Percentiles rank a stretch among this genome's conserved stretches.
phyloP scores from a whole-genome alignment of 92 coral and sea anemone genomes.

The Bergia sp. region DNA sequence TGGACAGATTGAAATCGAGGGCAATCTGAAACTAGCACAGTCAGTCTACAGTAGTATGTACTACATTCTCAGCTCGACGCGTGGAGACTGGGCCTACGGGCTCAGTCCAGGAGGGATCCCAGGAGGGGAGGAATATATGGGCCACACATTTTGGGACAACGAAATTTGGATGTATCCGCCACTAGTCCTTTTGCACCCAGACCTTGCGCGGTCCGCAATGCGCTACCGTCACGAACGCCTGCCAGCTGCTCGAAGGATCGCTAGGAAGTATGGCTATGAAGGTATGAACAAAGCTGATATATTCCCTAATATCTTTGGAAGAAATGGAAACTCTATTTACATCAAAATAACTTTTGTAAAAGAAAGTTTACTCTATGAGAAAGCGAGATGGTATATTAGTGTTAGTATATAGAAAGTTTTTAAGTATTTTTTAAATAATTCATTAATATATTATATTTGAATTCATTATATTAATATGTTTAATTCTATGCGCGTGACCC shows the following conservation, averaged over 20 bases:
- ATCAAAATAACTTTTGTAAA: background rate
- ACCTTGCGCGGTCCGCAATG: conserved; percentile 74
- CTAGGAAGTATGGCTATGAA: conserved; percentile 70
- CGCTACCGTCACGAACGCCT: conserved; percentile 75
- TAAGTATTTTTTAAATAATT: too few relatives aligned
- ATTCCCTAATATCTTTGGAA: background rate
- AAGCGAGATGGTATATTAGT: too few relatives aligned
- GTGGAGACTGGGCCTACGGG: conserved; percentile 87
- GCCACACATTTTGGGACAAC: conserved; percentile 94
- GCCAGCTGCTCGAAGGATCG: conserved; percentile 77
- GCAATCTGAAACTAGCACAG: conserved; percentile 77
- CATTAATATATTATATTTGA: too few relatives aligned
- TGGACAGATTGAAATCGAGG: conserved; percentile 80
- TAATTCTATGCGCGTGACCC: too few relatives aligned
- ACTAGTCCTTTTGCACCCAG: conserved; percentile 75
- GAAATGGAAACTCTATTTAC: background rate
- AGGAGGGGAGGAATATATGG: conserved; percentile 91
- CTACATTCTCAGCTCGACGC: conserved; percentile 85
- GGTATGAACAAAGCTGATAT: conserved; percentile 42
- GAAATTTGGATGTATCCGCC: conserved; percentile 92
- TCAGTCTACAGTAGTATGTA: conserved; percentile 82
- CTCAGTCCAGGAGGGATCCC: conserved; percentile 90
- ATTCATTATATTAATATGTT: too few relatives aligned
- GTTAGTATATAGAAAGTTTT: too few relatives aligned
- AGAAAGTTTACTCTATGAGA: background rate